These are phyloP conservation scores for Hypotaenidia philippensis DNA, from an alignment of 2,797 vertebrate species.

Conservation along the genomic window DNA sequence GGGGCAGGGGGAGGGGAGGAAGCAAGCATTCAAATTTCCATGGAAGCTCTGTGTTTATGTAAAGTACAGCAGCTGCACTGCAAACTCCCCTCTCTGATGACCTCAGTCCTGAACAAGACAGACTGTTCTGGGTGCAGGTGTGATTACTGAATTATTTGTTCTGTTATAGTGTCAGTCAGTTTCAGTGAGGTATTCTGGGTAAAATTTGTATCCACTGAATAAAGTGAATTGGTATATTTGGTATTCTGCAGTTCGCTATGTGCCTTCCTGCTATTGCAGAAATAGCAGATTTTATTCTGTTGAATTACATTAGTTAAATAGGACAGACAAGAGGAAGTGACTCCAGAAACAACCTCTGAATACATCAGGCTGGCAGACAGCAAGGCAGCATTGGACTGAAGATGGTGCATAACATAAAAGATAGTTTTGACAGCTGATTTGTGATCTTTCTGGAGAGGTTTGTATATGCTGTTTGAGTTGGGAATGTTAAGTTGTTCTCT, in stretches of 20 bases:
- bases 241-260: conserved; percentile 46
- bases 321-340: conserved; percentile 35
- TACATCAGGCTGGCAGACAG: conserved; percentile 21
- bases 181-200: conserved; percentile 50
- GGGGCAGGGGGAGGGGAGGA: background rate
- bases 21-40: conserved; percentile 25
- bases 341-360: conserved; percentile 21
- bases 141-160: conserved; percentile 71
- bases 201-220: conserved; percentile 41
- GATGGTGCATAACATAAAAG: background rate
- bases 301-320: conserved; percentile 52
- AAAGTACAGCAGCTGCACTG: conserved; percentile 64
- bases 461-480: background rate
- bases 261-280: conserved; percentile 56
- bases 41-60: conserved; percentile 61
- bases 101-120: conserved; percentile 64
- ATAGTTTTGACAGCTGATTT: background rate
- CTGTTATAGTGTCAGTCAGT: conserved; percentile 61
- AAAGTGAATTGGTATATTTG: conserved; percentile 57
- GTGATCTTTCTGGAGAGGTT: background rate
- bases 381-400: background rate
- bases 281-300: conserved; percentile 48
- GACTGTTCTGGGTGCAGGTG: conserved; percentile 69
- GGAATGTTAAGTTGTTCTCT: background rate
- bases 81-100: conserved; percentile 53